Evolutionary conservation across 2,888 invertebrate genomes (phyloP).

Genomic region (Leptinotarsa rubiginosa): DNA sequence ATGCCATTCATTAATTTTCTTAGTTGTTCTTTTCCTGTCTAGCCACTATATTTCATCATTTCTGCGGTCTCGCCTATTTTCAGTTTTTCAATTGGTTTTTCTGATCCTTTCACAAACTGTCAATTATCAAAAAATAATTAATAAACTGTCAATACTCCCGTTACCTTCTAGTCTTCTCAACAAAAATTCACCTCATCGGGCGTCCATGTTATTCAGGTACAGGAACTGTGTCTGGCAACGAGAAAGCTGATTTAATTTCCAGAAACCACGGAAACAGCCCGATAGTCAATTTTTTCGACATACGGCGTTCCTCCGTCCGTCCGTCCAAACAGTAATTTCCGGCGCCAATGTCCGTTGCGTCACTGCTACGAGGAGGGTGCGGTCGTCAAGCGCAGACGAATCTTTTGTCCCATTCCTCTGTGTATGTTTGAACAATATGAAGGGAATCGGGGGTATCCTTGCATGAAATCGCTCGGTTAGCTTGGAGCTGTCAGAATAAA

Average conservation of each 20-base stretch:
- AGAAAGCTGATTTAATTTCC: background rate
- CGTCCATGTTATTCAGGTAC: no score
- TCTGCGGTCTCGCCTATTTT: no score
- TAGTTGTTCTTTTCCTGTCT: no score
- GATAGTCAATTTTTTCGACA: background rate
- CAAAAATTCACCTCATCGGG: no score
- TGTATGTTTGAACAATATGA: background rate
- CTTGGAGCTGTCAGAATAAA: constrained; percentile 1
- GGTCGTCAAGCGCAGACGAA: background rate
- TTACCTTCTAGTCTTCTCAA: no score
- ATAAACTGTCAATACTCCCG: no score
- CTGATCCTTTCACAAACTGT: no score
- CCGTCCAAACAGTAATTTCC: constrained; percentile 5
- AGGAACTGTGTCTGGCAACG: no score
- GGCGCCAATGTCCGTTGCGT: background rate
- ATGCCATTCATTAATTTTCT: no score
- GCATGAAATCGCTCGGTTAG: background rate
- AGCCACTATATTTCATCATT: no score
- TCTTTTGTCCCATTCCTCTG: background rate
- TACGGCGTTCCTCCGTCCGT: background rate
- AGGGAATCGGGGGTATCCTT: background rate
- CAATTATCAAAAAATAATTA: no score
- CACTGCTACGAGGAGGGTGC: background rate
- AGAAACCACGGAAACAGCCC: background rate
- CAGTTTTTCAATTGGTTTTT: no score